Percentiles rank a stretch among this genome's conserved stretches.
Evolutionary conservation across 2,113 vertebrate genomes (phyloP).

Genomic region (Pseudorasbora parva): DNA sequence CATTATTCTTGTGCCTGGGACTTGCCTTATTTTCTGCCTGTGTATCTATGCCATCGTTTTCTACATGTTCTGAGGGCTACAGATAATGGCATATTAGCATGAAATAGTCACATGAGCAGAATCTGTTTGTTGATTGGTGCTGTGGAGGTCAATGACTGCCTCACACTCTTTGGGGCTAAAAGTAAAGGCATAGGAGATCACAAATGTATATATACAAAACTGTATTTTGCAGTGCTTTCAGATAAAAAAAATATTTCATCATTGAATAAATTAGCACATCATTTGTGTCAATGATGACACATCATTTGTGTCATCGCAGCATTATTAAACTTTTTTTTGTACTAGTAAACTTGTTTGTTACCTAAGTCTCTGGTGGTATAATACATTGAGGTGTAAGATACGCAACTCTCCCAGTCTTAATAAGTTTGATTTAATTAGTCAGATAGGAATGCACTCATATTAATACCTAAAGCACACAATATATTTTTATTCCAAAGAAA

Average conservation of each 20-base stretch:
- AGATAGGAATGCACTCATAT: not conserved
- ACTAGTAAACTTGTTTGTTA: too few relatives aligned
- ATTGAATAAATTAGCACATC: not conserved
- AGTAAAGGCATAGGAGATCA: not conserved
- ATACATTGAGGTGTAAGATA: too few relatives aligned
- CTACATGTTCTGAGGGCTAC: slow-evolving; percentile 30
- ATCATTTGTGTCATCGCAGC: too few relatives aligned
- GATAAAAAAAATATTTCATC: not conserved
- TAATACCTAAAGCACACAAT: not conserved
- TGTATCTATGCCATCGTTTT: slow-evolving; percentile 23
- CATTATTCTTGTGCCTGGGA: slow-evolving; percentile 43
- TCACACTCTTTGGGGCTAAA: not conserved
- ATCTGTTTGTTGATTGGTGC: not conserved
- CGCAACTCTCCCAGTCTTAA: too few relatives aligned
- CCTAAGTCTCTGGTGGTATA: too few relatives aligned
- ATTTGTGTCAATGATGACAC: too few relatives aligned
- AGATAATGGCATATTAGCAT: slow-evolving; percentile 4
- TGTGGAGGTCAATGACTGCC: not conserved
- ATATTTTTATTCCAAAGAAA: too few relatives aligned
- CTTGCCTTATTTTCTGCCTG: slow-evolving; percentile 38
- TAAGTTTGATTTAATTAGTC: not conserved
- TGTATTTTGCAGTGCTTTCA: not conserved
- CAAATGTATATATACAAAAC: not conserved
- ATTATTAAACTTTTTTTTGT: too few relatives aligned
- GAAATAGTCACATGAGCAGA: not conserved